Conservation (phyloP, 1,140 invertebrate genomes). For the Magallana ariakensis region DNA sequence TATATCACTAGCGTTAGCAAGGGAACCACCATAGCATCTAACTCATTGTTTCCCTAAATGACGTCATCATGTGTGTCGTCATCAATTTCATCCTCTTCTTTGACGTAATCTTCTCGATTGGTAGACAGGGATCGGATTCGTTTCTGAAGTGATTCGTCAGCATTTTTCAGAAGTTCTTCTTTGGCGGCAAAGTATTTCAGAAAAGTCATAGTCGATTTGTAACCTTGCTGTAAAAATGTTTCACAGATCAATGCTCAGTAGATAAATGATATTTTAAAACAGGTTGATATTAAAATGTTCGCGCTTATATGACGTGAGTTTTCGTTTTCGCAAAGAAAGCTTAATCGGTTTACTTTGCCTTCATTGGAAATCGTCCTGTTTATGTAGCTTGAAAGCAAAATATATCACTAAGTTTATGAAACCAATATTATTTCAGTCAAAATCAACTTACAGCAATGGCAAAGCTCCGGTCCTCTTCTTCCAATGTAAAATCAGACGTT, state of each 20-base stretch:
- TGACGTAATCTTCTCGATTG: neutral
- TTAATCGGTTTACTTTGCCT: too few species aligned
- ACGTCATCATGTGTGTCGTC: neutral
- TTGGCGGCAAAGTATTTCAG: constrained; percentile 60
- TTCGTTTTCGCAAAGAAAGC: too few species aligned
- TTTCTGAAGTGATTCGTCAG: neutral
- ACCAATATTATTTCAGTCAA: too few species aligned
- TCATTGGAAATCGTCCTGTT: too few species aligned
- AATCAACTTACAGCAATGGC: constrained; percentile 69
- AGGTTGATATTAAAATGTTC: too few species aligned
- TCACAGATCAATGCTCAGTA: too few species aligned
- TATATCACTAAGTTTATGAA: too few species aligned
- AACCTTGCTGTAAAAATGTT: constrained; percentile 59
- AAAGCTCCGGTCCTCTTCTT: constrained; percentile 70
- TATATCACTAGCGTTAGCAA: too few species aligned
- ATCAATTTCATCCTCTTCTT: neutral
- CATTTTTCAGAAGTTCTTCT: neutral
- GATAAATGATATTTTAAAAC: too few species aligned
- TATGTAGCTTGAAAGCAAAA: too few species aligned
- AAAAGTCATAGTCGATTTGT: constrained; percentile 57
- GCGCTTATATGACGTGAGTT: too few species aligned
- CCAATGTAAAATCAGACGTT: constrained; percentile 73
- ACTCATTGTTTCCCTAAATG: neutral
- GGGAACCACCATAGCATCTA: neutral
- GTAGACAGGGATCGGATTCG: neutral